Evolutionary conservation across 2,888 invertebrate genomes (phyloP), one percentile per base, ranked within the genome.

Genomic region (Rhamphomyia laevipes): DNA sequence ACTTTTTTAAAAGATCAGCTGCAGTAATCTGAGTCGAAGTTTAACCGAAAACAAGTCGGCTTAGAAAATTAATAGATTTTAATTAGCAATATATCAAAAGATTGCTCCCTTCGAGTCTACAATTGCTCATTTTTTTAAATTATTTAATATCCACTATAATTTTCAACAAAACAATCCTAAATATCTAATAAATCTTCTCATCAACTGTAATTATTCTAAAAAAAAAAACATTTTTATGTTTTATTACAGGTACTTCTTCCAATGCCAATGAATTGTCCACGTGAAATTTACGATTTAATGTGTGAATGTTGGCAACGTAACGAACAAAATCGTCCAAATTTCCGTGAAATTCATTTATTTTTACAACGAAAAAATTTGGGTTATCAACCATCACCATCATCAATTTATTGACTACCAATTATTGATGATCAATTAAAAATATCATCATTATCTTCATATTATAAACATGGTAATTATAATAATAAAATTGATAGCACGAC

Each of bases 281-380:
- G 84, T 62, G 88, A 90, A 70, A 85, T 90, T 61, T 88, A 82
- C 70, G 87, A 88, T 67, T 72, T 90, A 63, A 86, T 90, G 85
- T 76, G 80, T 61, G 88, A 90, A 64, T 90, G 89, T 65, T 90
- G 89, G 89, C 84, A 86, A 63, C 74, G 85, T 47, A 82, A 83
- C 64, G 86, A 86, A 60, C 74, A 77, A 38, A 81, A 81, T 67
- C 74, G 89, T 50, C 89, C 89, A 43, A 81, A 80, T 59, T 90
- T 90, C 71, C 75, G 82, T 53, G 89, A 90, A 68, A 88, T 90
- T 61, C 86, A 88, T 70, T 75, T 88, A 67, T 90, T 90, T 72
- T 75, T 89, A 55, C 86, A 84, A 67, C 73, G 84, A 61, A 86
- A 86, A 70, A 84, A 84, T 68, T 72, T 84, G 55, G 82, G 70